Evolutionary conservation across 2,797 vertebrate genomes (phyloP).

Genomic region (Cryptoprocta ferox): DNA sequence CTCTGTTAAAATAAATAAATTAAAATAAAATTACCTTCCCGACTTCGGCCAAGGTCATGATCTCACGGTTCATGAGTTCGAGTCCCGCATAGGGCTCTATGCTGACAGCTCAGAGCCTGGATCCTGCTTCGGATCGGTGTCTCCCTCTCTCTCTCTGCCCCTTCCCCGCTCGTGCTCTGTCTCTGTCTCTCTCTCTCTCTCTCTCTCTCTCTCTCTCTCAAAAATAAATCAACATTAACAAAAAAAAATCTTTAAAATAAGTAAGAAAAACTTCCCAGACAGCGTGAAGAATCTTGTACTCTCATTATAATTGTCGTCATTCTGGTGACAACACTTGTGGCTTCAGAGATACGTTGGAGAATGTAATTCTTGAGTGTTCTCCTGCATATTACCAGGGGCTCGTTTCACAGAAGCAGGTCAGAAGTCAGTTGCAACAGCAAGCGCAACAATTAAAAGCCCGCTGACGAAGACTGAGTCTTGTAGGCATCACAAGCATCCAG

Average conservation of each 20-base stretch:
- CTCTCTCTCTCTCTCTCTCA: no score
- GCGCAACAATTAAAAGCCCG: background rate
- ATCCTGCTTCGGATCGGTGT: no score
- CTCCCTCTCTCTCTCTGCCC: no score
- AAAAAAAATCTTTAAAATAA: conserved; percentile 1
- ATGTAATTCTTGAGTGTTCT: background rate
- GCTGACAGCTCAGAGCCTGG: no score
- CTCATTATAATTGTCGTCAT: background rate
- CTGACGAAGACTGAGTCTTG: background rate
- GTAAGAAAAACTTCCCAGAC: background rate
- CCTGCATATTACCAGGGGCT: background rate
- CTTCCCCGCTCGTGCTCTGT: no score
- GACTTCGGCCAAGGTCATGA: no score
- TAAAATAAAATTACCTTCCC: no score
- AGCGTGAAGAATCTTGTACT: background rate
- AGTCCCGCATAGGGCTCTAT: no score
- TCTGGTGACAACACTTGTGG: background rate
- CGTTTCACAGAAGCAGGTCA: background rate
- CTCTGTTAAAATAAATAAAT: no score
- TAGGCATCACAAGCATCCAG: background rate
- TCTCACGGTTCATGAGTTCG: no score
- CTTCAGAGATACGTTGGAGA: background rate
- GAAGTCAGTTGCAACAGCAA: background rate
- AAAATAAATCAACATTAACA: no score
- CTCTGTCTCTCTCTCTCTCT: no score